These are phyloP conservation scores for Paramisgurnus dabryanus DNA, from an alignment of 2,113 vertebrate species.

Conservation along the genomic window DNA sequence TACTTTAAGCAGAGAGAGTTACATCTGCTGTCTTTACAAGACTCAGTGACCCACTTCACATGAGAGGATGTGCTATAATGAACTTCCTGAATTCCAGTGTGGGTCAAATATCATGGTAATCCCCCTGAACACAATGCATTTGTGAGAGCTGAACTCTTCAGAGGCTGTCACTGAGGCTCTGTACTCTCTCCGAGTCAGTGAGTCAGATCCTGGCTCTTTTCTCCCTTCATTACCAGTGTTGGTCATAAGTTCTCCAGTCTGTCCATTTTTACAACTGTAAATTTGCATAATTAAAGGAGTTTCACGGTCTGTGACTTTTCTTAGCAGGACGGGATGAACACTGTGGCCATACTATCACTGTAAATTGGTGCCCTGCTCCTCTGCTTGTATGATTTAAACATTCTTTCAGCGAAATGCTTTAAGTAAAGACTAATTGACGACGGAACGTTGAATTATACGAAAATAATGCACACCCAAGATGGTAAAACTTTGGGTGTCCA, in stretches of 20 bases:
- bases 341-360: not conserved
- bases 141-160: not conserved
- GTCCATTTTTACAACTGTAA: not conserved
- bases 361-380: too few relatives aligned
- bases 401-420: too few relatives aligned
- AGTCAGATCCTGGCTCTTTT: not conserved
- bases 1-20: not conserved
- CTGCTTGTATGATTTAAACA: too few relatives aligned
- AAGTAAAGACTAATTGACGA: too few relatives aligned
- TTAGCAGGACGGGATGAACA: not conserved
- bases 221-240: not conserved
- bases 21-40: not conserved
- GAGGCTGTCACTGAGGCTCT: not conserved
- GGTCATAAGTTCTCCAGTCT: not conserved
- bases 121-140: not conserved
- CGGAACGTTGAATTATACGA: too few relatives aligned
- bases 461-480: too few relatives aligned
- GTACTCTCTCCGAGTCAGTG: not conserved
- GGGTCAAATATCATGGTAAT: not conserved
- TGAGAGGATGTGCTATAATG: not conserved
- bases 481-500: too few relatives aligned
- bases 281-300: not conserved
- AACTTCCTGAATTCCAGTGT: not conserved
- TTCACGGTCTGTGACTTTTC: not conserved
- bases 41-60: conserved; percentile 1